A percentile compares a stretch with the other conserved stretches of the same genome.
Evolutionary conservation across 1,140 invertebrate genomes (phyloP).

Genomic region (Cydia splendana): DNA sequence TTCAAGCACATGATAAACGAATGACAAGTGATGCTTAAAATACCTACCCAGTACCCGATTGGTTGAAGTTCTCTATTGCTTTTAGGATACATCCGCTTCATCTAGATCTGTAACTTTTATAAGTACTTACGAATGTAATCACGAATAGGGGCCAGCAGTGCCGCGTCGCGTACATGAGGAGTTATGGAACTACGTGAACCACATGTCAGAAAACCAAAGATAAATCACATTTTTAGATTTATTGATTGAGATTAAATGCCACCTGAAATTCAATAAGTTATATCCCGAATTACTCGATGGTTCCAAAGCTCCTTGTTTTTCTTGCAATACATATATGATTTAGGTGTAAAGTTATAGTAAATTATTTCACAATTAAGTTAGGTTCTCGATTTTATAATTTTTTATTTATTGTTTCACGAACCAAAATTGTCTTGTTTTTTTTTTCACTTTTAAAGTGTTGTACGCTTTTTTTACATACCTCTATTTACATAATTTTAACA

Average conservation of each 20-base stretch:
- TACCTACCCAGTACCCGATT: slow-evolving; percentile 50
- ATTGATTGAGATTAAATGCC: slow-evolving; percentile 65
- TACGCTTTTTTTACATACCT: slow-evolving; percentile 76
- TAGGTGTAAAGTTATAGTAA: slow-evolving; percentile 78
- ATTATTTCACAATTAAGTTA: slow-evolving; percentile 77
- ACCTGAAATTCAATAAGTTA: slow-evolving; percentile 59
- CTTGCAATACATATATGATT: slow-evolving; percentile 78
- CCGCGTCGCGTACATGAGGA: slow-evolving; percentile 60
- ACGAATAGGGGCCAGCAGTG: slow-evolving; percentile 48
- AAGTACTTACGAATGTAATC: slow-evolving; percentile 75
- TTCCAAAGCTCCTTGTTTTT: slow-evolving; percentile 76
- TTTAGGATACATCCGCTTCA: slow-evolving; percentile 74
- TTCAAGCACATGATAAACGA: slow-evolving; percentile 8
- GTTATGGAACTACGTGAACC: slow-evolving; percentile 72
- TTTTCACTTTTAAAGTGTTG: slow-evolving; percentile 75
- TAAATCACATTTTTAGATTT: slow-evolving; percentile 74
- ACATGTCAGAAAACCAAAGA: slow-evolving; percentile 74
- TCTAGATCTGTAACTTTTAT: slow-evolving; percentile 79
- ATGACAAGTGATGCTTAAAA: slow-evolving; percentile 32
- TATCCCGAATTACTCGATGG: slow-evolving; percentile 64
- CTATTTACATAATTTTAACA: slow-evolving; percentile 74
- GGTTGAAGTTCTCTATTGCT: slow-evolving; percentile 73
- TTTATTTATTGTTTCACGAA: slow-evolving; percentile 76
- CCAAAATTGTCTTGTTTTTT: slow-evolving; percentile 71
- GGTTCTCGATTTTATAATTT: slow-evolving; percentile 73